Evolutionary conservation across 2,797 vertebrate genomes (phyloP).

Genomic region (Peromyscus nudipes): DNA sequence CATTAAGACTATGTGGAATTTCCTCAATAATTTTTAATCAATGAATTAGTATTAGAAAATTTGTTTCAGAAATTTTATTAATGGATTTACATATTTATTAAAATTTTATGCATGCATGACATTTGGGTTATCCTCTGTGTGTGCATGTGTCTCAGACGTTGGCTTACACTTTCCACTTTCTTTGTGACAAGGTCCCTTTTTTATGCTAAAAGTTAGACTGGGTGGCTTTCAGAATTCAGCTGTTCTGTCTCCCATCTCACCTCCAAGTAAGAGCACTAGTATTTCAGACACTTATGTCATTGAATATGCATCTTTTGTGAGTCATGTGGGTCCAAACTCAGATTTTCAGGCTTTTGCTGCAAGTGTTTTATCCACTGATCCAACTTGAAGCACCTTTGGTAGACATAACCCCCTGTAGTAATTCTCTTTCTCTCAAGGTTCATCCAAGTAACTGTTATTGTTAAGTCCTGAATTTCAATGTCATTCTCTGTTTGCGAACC

Average conservation of each 20-base stretch:
- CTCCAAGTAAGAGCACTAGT: neutral
- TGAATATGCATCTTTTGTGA: neutral
- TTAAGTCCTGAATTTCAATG: no score
- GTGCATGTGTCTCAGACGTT: neutral
- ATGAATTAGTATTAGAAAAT: neutral
- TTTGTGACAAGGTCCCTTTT: neutral
- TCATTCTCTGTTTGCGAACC: no score
- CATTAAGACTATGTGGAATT: neutral
- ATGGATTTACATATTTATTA: neutral
- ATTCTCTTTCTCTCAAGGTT: no score
- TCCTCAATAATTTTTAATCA: neutral
- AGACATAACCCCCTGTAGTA: no score
- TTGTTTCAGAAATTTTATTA: neutral
- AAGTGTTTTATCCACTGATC: neutral
- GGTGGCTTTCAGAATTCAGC: neutral
- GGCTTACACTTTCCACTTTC: neutral
- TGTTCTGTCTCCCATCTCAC: neutral
- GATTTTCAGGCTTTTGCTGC: no score
- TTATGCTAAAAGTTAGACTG: neutral
- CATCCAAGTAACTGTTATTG: no score
- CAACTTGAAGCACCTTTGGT: neutral
- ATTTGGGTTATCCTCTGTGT: neutral
- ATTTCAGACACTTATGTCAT: neutral
- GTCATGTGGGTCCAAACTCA: neutral
- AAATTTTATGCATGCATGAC: neutral